A percentile compares a stretch with the other conserved stretches of the same genome.
phyloP scores from a whole-genome alignment of 2,113 vertebrate species.

The Tragelaphus imberbis region DNA sequence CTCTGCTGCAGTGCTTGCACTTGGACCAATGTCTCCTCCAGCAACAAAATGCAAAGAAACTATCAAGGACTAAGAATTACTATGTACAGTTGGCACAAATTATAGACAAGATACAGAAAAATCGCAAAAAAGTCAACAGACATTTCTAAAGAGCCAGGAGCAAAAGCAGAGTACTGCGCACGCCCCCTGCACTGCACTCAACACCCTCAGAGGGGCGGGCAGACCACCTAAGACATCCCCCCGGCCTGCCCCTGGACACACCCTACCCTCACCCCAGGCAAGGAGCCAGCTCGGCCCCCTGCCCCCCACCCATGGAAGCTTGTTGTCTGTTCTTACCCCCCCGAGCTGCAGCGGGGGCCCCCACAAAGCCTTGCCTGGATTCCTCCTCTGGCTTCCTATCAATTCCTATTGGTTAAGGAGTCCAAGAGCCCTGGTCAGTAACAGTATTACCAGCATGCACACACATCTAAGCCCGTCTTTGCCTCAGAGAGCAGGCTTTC shows the following conservation, averaged over 20 bases:
- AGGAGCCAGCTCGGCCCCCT: not conserved
- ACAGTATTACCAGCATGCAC: not conserved
- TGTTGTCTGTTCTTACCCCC: accelerated
- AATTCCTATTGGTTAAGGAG: not conserved
- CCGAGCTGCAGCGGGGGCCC: not conserved
- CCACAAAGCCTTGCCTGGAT: not conserved
- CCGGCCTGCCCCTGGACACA: accelerated
- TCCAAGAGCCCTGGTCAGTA: not conserved
- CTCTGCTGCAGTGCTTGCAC: not conserved
- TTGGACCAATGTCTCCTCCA: not conserved
- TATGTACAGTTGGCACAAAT: not conserved
- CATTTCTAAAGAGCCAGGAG: not conserved
- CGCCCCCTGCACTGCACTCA: not conserved
- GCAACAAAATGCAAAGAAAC: not conserved
- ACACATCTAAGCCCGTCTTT: not conserved
- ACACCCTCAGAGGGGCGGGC: accelerated
- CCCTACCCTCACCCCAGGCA: not conserved
- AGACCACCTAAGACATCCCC: not conserved
- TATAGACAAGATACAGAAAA: not conserved
- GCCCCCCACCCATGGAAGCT: not conserved
- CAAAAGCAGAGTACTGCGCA: accelerated
- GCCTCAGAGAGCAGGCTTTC: not conserved
- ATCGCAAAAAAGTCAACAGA: not conserved
- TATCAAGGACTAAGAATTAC: not conserved
- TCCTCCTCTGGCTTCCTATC: not conserved